phyloP scores from a whole-genome alignment of 2,113 vertebrate species.

The Alaudala cheleensis region DNA sequence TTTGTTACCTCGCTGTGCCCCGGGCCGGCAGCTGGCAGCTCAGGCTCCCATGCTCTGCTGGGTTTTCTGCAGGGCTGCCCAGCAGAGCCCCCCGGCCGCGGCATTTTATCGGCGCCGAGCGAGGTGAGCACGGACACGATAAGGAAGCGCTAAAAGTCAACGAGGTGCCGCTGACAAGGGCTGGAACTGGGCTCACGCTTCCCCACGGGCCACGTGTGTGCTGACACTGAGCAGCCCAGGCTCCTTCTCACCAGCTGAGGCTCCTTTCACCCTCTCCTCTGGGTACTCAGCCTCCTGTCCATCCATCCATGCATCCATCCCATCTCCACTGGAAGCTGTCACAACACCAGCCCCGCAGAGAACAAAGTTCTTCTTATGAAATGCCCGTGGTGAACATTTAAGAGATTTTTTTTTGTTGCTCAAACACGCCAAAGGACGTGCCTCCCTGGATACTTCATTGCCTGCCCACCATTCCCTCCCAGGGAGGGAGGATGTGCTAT shows the following conservation, averaged over 20 bases:
- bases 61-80: background rate
- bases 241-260: background rate
- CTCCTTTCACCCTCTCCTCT: background rate
- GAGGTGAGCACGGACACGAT: slow-evolving; percentile 60
- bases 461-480: background rate
- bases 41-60: background rate
- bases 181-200: slow-evolving; percentile 19
- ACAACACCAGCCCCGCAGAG: background rate
- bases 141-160: slow-evolving; percentile 73
- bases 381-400: fast-evolving
- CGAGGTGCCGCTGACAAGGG: slow-evolving; percentile 66
- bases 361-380: background rate
- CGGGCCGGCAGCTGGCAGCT: background rate
- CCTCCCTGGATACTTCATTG: background rate
- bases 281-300: fast-evolving
- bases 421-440: fast-evolving
- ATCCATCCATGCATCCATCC: background rate
- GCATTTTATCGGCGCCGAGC: slow-evolving; percentile 73
- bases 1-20: background rate
- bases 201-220: background rate
- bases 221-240: slow-evolving; percentile 23
- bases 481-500: background rate
- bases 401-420: background rate
- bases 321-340: background rate
- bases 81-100: slow-evolving; percentile 10